Base-by-base conservation (phyloP, 1,140 invertebrate species). In the Bombus confusus region DNA sequence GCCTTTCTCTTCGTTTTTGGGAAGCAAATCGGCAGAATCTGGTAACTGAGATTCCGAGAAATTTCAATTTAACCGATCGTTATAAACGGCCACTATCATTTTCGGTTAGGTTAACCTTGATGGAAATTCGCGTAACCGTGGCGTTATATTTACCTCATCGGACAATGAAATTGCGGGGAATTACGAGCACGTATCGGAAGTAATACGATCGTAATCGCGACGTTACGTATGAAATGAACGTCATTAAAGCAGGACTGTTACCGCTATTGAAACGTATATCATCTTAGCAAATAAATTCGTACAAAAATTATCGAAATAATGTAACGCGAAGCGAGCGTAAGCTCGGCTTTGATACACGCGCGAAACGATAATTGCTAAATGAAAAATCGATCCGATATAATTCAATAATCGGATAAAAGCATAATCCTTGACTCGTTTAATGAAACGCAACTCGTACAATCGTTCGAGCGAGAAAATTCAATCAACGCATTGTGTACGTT, bases 41-140 rank as follows among this genome's bases (percentile, higher is more conserved):
- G 47, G 18, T 52, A 52, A 22, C 5, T 8, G 18, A 0, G 0
- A 52, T 22, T 22, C 8, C 47, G 18, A 52, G 47, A 52, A 52
- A 52, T 52, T 22, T 52, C 47, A 52, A 52, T 52, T 52, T 22
- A 52, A 52, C 84, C 64, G 83, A 52, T 79, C 69, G 43, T 9
- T 5, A 18, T 10, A 39, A 81, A 57, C 41, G 37, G 37, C 25
- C 47, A 52, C 31, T n/a, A 80, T 81, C 25, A 41, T 76, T 88
- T 64, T 22, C 52, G 12, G 52, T 59, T 74, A 83, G 12, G 62
- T 68, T 78, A 80, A 80, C 41, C 52, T 39, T 85, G 78, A 81
- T 85, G 37, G 41, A 68, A 78, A 85, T 88, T 88, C 43, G 64
- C 72, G 41, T 57, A 59, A 25, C 37, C 13, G 25, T 34, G 12